These are phyloP conservation scores for Aphidius colemani DNA, from an alignment of 2,888 invertebrate species.

Conservation along the genomic window DNA sequence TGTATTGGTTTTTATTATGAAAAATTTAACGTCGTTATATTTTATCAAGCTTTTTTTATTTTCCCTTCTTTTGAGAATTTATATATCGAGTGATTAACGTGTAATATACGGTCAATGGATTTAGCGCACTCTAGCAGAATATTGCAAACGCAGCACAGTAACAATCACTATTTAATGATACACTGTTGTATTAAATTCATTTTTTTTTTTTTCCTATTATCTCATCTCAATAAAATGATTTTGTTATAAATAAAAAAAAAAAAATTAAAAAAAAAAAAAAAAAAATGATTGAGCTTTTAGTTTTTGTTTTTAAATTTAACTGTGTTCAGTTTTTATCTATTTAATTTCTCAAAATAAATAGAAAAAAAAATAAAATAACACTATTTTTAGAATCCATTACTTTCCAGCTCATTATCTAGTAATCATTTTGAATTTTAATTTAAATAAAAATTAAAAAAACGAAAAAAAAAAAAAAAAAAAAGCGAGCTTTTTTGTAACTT, in stretches of 20 bases:
- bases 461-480: background rate
- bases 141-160: slow-evolving; percentile 6
- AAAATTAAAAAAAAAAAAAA: background rate
- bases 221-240: background rate
- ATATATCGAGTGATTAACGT: background rate
- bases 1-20: too few relatives aligned
- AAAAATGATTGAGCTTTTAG: background rate
- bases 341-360: too few relatives aligned
- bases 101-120: background rate
- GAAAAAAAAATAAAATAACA: too few relatives aligned
- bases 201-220: background rate
- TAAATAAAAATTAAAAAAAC: background rate
- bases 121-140: background rate
- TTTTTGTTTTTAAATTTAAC: too few relatives aligned
- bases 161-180: slow-evolving; percentile 9
- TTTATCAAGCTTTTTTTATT: too few relatives aligned
- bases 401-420: too few relatives aligned
- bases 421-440: too few relatives aligned
- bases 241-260: background rate
- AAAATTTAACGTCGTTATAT: too few relatives aligned
- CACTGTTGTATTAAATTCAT: background rate
- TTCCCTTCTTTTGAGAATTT: background rate
- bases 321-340: too few relatives aligned
- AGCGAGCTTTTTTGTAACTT: too few relatives aligned
- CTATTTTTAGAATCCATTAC: too few relatives aligned